Conservation (phyloP, 1,140 invertebrate species). For the Lepidurus packardi region DNA sequence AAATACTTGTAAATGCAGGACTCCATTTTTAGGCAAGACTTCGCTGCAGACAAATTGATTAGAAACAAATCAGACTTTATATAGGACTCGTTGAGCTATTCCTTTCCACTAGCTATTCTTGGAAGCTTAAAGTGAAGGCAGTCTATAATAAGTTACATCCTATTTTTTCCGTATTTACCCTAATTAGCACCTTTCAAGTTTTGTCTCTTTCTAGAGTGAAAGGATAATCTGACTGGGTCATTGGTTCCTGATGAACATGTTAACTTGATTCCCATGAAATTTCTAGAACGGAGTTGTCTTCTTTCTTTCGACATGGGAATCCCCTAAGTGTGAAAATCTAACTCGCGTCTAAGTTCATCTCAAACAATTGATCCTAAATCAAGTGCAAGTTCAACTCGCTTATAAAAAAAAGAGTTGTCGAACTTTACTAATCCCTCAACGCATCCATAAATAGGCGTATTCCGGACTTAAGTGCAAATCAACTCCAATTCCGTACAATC, state of each 20-base stretch:
- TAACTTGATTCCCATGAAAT: background rate
- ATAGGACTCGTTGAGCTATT: background rate
- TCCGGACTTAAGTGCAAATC: background rate
- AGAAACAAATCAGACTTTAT: background rate
- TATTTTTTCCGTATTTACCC: background rate
- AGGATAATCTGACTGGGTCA: no score
- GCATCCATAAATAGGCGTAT: background rate
- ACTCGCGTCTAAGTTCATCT: background rate
- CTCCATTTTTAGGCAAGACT: background rate
- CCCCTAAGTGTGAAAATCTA: background rate
- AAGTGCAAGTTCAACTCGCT: background rate
- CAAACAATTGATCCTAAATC: background rate
- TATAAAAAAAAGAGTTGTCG: background rate
- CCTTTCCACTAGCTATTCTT: conserved; percentile 5
- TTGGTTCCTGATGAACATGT: no score
- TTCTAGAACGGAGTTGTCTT: background rate
- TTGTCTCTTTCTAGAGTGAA: background rate
- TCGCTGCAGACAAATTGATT: background rate
- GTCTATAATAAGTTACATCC: background rate
- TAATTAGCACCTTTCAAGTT: background rate
- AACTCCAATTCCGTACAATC: background rate
- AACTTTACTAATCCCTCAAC: background rate
- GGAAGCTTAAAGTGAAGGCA: background rate
- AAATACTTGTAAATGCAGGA: background rate
- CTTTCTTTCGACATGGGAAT: background rate